These are phyloP conservation scores for Teleogryllus occipitalis DNA, from an alignment of 1,140 invertebrate species.

Conservation along the genomic window DNA sequence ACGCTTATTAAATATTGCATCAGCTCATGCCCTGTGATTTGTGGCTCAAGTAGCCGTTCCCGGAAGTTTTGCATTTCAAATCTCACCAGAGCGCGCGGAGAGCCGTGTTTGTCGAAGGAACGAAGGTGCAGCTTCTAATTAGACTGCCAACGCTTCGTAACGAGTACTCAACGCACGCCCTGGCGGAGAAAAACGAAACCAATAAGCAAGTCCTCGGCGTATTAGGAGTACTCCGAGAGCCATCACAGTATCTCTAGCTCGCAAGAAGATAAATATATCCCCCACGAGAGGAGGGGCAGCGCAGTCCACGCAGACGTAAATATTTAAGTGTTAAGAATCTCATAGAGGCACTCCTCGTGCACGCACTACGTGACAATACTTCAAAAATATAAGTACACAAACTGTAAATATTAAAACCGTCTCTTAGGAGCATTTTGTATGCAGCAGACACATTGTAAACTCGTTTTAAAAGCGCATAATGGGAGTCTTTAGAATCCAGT, in stretches of 20 bases:
- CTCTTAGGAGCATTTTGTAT: neutral
- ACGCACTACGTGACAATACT: neutral
- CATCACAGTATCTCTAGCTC: neutral
- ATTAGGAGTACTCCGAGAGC: neutral
- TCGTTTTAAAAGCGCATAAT: neutral
- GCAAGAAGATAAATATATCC: neutral
- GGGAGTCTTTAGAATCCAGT: neutral
- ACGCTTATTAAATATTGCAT: neutral
- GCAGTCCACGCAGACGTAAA: neutral
- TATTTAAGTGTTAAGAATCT: constrained; percentile 2
- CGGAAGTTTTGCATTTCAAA: constrained; percentile 4
- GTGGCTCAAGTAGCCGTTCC: neutral
- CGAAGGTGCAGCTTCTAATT: neutral
- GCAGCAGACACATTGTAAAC: neutral
- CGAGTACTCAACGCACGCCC: neutral
- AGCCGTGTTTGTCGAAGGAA: neutral
- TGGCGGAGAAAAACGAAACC: neutral
- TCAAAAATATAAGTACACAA: neutral
- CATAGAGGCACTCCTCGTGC: neutral
- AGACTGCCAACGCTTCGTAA: neutral
- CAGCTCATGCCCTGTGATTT: neutral
- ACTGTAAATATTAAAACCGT: neutral
- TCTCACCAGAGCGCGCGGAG: neutral
- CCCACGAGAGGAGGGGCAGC: neutral
- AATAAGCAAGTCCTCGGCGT: neutral